Percentiles rank a stretch among this genome's conserved stretches.
Evolutionary conservation across 2,888 invertebrate species (phyloP).

Genomic region (Dione vanillae): DNA sequence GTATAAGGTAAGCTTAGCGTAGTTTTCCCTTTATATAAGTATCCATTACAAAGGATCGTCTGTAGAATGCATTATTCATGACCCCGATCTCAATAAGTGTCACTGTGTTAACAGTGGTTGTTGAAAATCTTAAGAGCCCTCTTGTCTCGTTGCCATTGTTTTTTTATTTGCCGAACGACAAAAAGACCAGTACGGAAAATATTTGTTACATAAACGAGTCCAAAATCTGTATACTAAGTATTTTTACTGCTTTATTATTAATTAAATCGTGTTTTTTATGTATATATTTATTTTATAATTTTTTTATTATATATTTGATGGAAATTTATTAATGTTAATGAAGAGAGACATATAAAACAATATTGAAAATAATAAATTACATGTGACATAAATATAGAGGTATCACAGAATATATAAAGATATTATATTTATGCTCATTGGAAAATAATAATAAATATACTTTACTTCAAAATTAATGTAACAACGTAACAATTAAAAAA

Average conservation of each 20-base stretch:
- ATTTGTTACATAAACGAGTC: conserved; percentile 21
- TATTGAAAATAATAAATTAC: no score
- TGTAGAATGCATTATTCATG: conserved; percentile 65
- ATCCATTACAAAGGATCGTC: conserved; percentile 32
- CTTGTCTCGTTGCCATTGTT: conserved; percentile 41
- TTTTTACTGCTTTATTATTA: not conserved
- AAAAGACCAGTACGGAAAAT: conserved; percentile 24
- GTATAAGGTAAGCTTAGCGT: conserved; percentile 18
- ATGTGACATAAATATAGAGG: no score
- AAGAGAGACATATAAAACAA: no score
- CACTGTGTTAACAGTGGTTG: conserved; percentile 61
- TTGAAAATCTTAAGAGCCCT: conserved; percentile 56
- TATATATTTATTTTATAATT: no score
- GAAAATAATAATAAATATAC: no score
- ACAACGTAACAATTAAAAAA: not conserved
- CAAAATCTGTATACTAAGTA: conserved; percentile 30
- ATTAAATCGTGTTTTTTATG: no score
- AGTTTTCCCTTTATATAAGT: conserved; percentile 14
- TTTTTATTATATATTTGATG: no score
- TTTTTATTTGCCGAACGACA: conserved; percentile 44
- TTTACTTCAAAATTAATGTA: no score
- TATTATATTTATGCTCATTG: no score
- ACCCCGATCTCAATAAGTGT: conserved; percentile 64
- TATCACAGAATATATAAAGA: no score
- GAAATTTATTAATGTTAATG: no score